phyloP scores from a whole-genome alignment of 2,888 invertebrate species.

The Crioceris asparagi region DNA sequence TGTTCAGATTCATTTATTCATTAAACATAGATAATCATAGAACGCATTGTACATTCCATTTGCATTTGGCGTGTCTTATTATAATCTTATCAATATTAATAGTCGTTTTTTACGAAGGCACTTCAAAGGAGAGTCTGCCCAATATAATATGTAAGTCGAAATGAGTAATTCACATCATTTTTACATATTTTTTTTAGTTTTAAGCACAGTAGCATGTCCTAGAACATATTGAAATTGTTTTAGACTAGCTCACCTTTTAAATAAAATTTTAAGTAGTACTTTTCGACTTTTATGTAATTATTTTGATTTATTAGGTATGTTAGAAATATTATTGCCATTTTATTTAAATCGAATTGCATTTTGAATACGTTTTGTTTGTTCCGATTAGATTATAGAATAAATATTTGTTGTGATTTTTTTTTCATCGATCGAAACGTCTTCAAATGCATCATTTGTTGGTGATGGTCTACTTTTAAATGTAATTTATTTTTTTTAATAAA shows the following conservation, averaged over 20 bases:
- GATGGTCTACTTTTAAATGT: constrained; percentile 34
- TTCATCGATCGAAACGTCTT: constrained; percentile 9
- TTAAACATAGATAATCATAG: too few species aligned
- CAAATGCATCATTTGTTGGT: constrained; percentile 22
- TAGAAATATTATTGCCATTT: constrained; percentile 25
- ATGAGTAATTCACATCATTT: constrained; percentile 13
- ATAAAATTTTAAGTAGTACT: constrained; percentile 20
- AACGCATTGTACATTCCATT: background rate
- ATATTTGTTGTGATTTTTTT: constrained; percentile 13
- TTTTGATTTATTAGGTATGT: constrained; percentile 25
- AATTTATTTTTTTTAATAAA: constrained; percentile 36
- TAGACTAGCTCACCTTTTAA: constrained; percentile 21
- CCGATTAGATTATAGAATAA: too few species aligned
- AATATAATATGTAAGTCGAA: constrained; percentile 37
- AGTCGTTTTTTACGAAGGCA: constrained; percentile 25
- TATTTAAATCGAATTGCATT: constrained; percentile 17
- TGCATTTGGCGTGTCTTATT: background rate
- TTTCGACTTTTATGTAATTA: constrained; percentile 22
- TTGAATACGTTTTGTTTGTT: constrained; percentile 25
- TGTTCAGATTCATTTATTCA: too few species aligned
- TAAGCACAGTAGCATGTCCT: constrained; percentile 33
- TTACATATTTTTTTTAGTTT: constrained; percentile 25
- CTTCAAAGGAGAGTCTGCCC: constrained; percentile 36
- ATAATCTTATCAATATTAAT: background rate
- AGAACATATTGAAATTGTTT: constrained; percentile 21